Evolutionary conservation across 2,113 vertebrate genomes (phyloP), one percentile per base, ranked within the genome.

Genomic region (Grammomys surdaster): DNA sequence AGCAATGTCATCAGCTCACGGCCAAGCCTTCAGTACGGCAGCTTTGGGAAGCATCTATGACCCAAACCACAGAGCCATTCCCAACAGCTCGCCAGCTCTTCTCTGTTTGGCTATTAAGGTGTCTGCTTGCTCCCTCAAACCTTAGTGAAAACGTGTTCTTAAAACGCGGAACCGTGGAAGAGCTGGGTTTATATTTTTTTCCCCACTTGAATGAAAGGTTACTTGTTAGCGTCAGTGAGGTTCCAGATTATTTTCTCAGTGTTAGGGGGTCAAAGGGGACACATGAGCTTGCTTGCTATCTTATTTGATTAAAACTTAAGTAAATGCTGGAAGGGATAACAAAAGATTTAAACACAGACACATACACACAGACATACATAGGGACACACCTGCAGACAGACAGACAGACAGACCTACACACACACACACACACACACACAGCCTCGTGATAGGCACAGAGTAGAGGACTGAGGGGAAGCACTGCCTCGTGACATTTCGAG

Each of bases 291-390:
- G 31, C 85, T 95, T 94, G 93, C 33, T 87, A 33, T 93, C 22
- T 73, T 92, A 22, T 89, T 93, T 94, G 95, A 60, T 93, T 96
- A 95, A 92, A 89, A 51, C 67, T 89, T 78, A 65, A 93, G 48
- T 69, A 88, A 58, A 81, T 70, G 63, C 93, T 80, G 54, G 4
- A 93, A 96, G 43, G 70, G 89, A 76, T 88, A 31, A 87, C 67
- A 95, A 95, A 92, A 78, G 46, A 16, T 54, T 16, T 54, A 54
- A 89, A 97, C 43, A 60, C 72, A 78, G 54, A 16, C 36, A 75
- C 10, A 48, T 7, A 48, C 46, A 48, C 46, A 48, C 46, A 48
- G 46, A 48, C 46, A 48, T 48, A 48, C 46, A 48, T 7, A 48
- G 46, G 46, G 46, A 48, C 46, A 48, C 46, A 48, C 46, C 7